Evolutionary conservation across 2,113 vertebrate genomes (phyloP), one percentile per base, ranked within the genome.

Genomic region (Gallinago paraguaiae): DNA sequence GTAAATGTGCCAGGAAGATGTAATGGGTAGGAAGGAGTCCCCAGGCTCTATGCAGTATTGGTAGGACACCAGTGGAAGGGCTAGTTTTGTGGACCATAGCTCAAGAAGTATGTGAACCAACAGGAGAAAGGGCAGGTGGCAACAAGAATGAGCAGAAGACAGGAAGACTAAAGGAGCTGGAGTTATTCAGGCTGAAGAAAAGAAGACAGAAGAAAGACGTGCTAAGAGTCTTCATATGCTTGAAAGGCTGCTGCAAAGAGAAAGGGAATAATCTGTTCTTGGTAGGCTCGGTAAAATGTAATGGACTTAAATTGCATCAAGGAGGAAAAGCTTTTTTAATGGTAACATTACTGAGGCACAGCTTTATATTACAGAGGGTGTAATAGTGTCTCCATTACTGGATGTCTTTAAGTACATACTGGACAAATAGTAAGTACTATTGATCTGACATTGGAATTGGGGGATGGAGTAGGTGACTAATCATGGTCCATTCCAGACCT

Each of bases 241-340:
- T 90, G 54, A 81, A 93, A 88, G 51, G 39, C 86, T 27, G 3
- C 75, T 82, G 83, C 79, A 86, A 68, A 95, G 83, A 86, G 57
- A 70, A 59, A 24, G 54, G 39, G 28, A 92, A 71, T 86, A 16
- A 65, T 90, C 76, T 92, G 4, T 88, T 78, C 51, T 63, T 71
- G n/a, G 56, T 90, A 65, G 75, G 41, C 67, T 78, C 43, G 39
- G 46, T 84, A 91, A 86, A 77, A 81, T 83, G 45, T 96, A 95
- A 96, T 93, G 86, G 91, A 41, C 83, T 68, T 91, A 92, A 91
- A 95, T 92, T 92, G 81, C 80, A 86, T 92, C 83, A 92, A 43
- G 69, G 51, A 93, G 43, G 45, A 82, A 94, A 93, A 81, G 88
- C 80, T 68, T 86, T 93, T 93, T 87, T 95, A 78, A 92, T 92